A percentile compares a stretch with the other conserved stretches of the same genome.
Conservation (phyloP, 2,888 invertebrate genomes). For the Hoplodrina ambigua region DNA sequence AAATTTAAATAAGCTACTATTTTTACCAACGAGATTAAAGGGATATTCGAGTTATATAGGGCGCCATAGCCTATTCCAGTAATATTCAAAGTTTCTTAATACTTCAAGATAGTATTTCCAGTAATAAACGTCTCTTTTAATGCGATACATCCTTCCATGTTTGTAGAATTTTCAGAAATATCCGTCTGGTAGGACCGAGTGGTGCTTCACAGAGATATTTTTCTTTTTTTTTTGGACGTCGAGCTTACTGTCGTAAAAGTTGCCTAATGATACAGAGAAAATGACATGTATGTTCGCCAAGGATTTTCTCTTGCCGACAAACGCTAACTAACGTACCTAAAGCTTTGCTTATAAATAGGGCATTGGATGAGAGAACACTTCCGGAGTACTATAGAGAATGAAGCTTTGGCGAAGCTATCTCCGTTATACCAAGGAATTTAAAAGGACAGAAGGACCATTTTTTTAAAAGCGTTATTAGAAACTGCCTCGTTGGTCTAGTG, state of each 20-base stretch:
- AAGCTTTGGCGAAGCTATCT: slow-evolving; percentile 69
- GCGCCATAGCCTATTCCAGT: slow-evolving; percentile 34
- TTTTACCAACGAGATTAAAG: slow-evolving; percentile 41
- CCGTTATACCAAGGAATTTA: slow-evolving; percentile 37
- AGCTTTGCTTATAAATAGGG: slow-evolving; percentile 80
- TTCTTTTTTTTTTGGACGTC: slow-evolving; percentile 34
- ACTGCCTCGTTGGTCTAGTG: too few relatives aligned
- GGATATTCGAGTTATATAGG: slow-evolving; percentile 17
- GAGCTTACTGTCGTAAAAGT: slow-evolving; percentile 33
- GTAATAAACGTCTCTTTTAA: slow-evolving; percentile 54
- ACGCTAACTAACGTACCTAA: slow-evolving; percentile 54
- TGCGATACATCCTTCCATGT: slow-evolving; percentile 41
- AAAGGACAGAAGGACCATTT: slow-evolving; percentile 35
- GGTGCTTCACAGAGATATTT: slow-evolving; percentile 35
- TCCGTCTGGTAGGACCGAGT: slow-evolving; percentile 44
- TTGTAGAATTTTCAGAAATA: slow-evolving; percentile 50
- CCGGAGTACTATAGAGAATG: slow-evolving; percentile 74
- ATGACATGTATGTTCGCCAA: slow-evolving; percentile 49
- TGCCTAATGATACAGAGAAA: slow-evolving; percentile 52
- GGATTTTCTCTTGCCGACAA: slow-evolving; percentile 59
- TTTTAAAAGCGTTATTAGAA: background rate
- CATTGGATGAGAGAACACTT: slow-evolving; percentile 81
- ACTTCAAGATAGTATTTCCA: slow-evolving; percentile 50
- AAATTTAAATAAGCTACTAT: slow-evolving; percentile 43
- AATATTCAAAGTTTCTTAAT: slow-evolving; percentile 32